Evolutionary conservation across 1,140 invertebrate species (phyloP), one percentile per base, ranked within the genome.

Genomic region (Bombus fervidus): DNA sequence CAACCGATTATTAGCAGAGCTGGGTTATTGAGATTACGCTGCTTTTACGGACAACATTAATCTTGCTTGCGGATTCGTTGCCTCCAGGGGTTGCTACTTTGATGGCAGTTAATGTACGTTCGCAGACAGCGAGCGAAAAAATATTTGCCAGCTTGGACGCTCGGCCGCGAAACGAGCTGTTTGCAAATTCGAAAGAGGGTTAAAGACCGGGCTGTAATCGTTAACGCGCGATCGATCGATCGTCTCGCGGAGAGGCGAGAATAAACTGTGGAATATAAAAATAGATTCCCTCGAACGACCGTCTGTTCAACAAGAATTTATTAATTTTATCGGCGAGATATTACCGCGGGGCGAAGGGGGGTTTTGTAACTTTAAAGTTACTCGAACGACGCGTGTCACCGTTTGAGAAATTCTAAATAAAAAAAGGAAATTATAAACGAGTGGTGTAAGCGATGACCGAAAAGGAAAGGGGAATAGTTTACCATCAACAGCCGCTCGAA

Each of bases 181-280:
- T 75, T 22, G 71, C 37, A 71, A 64, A 43, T 68, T 77, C 62
- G 43, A 77, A 83, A 68, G 74, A n/a, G 34, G 74, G 64, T 78
- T 69, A 69, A 83, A 75, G 81, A 71, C 72, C 81, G 57, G 12
- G 13, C 39, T 12, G 64, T n/a, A 77, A 77, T 76, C 73, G 73
- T 39, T 68, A 83, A 66, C 73, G 37, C 25, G 71, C 12, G 66
- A 83, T 39, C 73, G 73, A 83, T 83, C 81, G 81, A 83, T 83
- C 43, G 73, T 77, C 81, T 74, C 71, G 81, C 41, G 5, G 13
- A 9, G 31, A 1, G 39, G 57, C 73, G 73, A 76, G 73, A 83
- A 83, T 83, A 83, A 47, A 53, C 59, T 12, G 72, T 25, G 34
- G 6, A 31, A 39, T 28, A 25, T 75, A 83, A 68, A 83, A 83